phyloP scores from a whole-genome alignment of 92 coral and sea anemone species.

The Zoanthus gigantus region DNA sequence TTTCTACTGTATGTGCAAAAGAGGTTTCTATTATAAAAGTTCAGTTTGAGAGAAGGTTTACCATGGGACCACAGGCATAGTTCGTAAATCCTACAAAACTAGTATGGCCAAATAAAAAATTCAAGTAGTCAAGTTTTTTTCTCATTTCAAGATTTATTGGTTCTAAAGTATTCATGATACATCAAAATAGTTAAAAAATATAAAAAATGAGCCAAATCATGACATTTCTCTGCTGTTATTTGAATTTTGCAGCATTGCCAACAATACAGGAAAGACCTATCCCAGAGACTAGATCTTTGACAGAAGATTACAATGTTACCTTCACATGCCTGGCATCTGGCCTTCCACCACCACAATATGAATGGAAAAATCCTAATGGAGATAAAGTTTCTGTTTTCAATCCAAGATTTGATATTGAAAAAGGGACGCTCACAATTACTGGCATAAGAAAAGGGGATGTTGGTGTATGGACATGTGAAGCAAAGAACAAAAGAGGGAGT shows the following conservation, averaged over 20 bases:
- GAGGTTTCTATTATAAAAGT: too few species aligned
- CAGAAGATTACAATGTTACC: slow-evolving; percentile 25
- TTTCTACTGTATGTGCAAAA: too few species aligned
- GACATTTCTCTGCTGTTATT: not conserved
- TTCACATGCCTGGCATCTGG: slow-evolving; percentile 19
- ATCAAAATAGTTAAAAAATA: too few species aligned
- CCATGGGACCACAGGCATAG: too few species aligned
- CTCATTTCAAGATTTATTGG: too few species aligned
- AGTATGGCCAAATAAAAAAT: too few species aligned
- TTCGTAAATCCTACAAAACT: too few species aligned
- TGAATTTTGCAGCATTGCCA: not conserved
- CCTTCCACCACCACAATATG: slow-evolving; percentile 1
- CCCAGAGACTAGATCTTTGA: slow-evolving; percentile 10
- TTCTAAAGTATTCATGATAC: too few species aligned
- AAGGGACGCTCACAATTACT: slow-evolving; percentile 5
- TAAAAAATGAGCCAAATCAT: not conserved
- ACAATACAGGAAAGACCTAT: not conserved
- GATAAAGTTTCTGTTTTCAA: not conserved
- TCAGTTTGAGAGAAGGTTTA: too few species aligned
- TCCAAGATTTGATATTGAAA: slow-evolving; percentile 7
- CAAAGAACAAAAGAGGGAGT: not conserved
- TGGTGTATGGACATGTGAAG: slow-evolving; percentile 30
- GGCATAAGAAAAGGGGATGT: not conserved
- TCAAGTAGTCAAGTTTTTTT: too few species aligned
- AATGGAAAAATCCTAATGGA: slow-evolving; percentile 28